Base-by-base conservation (phyloP, 2,888 invertebrate species). In the Acrobasis suavella region DNA sequence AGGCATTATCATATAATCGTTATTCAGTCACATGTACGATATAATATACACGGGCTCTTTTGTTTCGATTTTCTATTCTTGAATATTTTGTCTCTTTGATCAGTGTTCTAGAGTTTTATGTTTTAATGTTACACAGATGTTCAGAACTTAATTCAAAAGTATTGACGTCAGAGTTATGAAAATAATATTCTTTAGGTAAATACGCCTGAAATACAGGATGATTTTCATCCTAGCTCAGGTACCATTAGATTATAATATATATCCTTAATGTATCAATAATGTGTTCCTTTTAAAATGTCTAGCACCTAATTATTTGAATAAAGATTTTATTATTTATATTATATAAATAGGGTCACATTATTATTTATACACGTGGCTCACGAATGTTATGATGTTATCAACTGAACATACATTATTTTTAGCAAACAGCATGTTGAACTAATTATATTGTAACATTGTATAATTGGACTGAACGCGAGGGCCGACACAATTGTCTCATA, bases 1-100 rank as follows among this genome's bases (percentile, higher is more conserved):
- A 78, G 77, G 72, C 71, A 84, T 86, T 86, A 84, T 75, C 85
- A 86, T 85, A 82, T 73, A 74, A 83, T 84, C 82, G 82, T 81
- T 82, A 85, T 85, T 82, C 85, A 80, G 81, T 77, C 81, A 78
- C 82, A 83, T 85, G 82, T 75, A 72, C 74, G 54, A 78, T 80
- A 78, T 76, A 73, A 78, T 80, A 78, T 71, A 73, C 76, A 75
- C 73, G 72, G 77, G 77, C 79, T 80, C 77, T 79, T 80, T 82
- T 78, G 81, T 81, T 79, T 81, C 77, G 70, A 80, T 81, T 77
- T 74, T 77, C 71, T 78, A 77, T 72, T 77, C 75, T 72, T 77
- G 63, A 69, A 71, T 68, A 67, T 62, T 65, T 68, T 68, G 59
- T 64, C 59, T 64, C 51, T 66, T 65, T 61, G 56, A 55, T 67